Conservation (phyloP, 2,113 vertebrate genomes). For the Atlantisia rogersi region DNA sequence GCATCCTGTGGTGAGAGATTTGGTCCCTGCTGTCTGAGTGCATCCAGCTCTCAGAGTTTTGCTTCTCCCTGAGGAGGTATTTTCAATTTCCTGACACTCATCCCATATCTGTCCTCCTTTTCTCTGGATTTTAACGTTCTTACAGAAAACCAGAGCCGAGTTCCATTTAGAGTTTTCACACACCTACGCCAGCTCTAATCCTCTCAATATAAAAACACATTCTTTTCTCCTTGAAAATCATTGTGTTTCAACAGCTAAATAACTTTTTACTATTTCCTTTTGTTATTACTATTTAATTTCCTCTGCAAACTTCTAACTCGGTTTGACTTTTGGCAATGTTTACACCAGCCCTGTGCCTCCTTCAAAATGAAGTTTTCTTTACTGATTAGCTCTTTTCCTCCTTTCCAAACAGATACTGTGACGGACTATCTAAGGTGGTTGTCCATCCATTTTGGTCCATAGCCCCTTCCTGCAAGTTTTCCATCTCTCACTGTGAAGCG, state of each 20-base stretch:
- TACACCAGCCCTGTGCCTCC: neutral
- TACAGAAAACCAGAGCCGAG: neutral
- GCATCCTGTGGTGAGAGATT: neutral
- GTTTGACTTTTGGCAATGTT: constrained; percentile 35
- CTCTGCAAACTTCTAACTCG: neutral
- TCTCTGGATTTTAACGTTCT: neutral
- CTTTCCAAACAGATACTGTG: neutral
- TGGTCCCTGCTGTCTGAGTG: neutral
- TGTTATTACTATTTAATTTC: constrained; percentile 54
- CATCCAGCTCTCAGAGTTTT: neutral
- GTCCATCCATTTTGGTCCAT: neutral
- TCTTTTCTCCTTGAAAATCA: neutral
- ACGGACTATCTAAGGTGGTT: neutral
- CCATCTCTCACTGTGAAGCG: neutral
- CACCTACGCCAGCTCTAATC: neutral
- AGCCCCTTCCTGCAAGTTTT: neutral
- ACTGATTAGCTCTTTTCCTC: constrained; percentile 21
- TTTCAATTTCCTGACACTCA: constrained; percentile 30
- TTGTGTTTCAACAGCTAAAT: neutral
- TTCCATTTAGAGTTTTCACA: neutral
- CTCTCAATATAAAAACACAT: neutral
- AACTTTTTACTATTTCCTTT: neutral
- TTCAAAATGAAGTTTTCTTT: constrained; percentile 15
- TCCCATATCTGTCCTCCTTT: neutral
- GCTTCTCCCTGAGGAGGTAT: neutral